Percentiles rank a stretch among this genome's conserved stretches.
Conservation (phyloP, 2,888 invertebrate genomes). For the Synergus umbraculus region DNA sequence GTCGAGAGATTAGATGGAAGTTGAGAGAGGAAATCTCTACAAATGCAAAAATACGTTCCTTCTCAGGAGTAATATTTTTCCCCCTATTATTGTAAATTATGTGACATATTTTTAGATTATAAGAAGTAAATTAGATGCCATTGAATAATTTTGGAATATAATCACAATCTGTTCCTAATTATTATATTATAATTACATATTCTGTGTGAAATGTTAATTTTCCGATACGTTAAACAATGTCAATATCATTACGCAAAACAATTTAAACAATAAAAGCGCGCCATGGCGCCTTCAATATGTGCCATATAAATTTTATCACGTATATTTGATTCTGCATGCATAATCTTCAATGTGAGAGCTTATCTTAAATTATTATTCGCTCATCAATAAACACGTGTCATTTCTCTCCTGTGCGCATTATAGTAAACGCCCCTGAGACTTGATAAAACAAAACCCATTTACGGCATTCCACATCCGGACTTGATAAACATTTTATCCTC, state of each 20-base stretch:
- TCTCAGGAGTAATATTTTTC: neutral
- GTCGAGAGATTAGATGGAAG: conserved; percentile 12
- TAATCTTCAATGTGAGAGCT: neutral
- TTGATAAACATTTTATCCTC: conserved; percentile 23
- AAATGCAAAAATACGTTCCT: neutral
- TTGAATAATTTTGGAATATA: no score
- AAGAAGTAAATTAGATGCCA: no score
- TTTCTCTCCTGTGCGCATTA: neutral
- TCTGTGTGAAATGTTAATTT: neutral
- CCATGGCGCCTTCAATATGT: neutral
- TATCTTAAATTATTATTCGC: conserved; percentile 9
- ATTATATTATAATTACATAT: neutral
- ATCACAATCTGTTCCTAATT: neutral
- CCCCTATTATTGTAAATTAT: neutral
- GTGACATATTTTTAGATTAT: neutral
- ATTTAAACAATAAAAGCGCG: neutral
- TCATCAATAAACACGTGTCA: conserved; percentile 21
- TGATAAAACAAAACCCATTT: neutral
- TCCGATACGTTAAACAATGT: neutral
- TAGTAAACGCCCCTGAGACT: conserved; percentile 26
- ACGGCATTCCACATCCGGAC: neutral
- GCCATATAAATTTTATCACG: neutral
- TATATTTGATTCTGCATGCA: neutral
- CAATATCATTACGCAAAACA: neutral
- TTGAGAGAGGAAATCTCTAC: conserved; percentile 9